These are phyloP conservation scores for Apteryx owenii DNA, from an alignment of 2,113 vertebrate genomes.

Conservation along the genomic window DNA sequence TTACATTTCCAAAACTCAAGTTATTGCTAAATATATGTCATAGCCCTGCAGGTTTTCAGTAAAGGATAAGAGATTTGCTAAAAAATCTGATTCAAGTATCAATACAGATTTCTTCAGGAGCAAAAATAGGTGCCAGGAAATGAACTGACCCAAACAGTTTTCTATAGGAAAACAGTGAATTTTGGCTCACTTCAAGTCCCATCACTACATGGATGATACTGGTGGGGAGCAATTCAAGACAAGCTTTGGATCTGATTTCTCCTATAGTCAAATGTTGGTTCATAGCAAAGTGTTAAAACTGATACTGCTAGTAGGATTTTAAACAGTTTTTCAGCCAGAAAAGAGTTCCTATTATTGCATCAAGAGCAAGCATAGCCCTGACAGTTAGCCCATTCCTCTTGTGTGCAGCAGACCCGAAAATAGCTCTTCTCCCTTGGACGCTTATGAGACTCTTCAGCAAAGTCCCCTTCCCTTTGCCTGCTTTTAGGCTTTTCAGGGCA, in stretches of 20 bases:
- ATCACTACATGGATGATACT: neutral
- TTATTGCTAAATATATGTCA: neutral
- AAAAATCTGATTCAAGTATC: neutral
- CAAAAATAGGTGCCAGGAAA: neutral
- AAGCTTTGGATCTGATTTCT: neutral
- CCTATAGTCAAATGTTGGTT: neutral
- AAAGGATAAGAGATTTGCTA: neutral
- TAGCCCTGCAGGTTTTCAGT: neutral
- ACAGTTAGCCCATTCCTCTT: neutral
- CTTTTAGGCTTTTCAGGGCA: neutral
- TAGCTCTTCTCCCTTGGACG: neutral
- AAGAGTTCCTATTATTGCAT: neutral
- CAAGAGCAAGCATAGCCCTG: neutral
- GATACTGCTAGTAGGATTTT: neutral
- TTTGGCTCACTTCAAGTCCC: neutral
- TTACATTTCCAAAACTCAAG: neutral
- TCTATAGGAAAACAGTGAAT: neutral
- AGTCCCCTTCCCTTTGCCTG: neutral
- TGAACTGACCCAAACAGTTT: neutral
- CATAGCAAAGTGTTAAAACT: neutral
- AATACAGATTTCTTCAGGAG: neutral
- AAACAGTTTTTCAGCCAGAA: neutral
- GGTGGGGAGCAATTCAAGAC: neutral
- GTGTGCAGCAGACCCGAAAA: neutral
- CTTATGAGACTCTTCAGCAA: neutral